A percentile compares a stretch with the other conserved stretches of the same genome.
Conservation (phyloP, 1,140 invertebrate genomes). For the Lordiphosa mommai region DNA sequence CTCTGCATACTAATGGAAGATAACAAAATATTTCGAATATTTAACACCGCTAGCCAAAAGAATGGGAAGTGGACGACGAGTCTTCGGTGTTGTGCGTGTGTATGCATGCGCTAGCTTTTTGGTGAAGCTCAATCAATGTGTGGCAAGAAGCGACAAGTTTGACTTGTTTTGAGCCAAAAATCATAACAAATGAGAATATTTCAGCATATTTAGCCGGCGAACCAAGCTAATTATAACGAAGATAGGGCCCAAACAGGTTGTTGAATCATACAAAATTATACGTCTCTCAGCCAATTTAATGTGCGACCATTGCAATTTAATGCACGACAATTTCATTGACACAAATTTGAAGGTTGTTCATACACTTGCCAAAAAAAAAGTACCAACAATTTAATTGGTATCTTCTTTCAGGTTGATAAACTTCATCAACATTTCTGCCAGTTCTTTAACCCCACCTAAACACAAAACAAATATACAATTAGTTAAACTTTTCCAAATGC, state of each 20-base stretch:
- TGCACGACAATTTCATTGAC: constrained; percentile 70
- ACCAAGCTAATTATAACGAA: constrained; percentile 53
- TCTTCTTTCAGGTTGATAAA: no score
- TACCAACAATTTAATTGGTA: no score
- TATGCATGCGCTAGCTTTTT: constrained; percentile 10
- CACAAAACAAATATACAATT: no score
- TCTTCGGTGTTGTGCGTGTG: constrained; percentile 11
- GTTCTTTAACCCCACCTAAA: no score
- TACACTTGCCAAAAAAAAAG: constrained; percentile 1
- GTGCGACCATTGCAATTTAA: constrained; percentile 52
- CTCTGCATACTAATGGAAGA: constrained; percentile 64
- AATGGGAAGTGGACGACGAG: constrained; percentile 15
- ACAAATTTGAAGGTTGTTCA: constrained; percentile 42
- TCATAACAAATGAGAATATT: constrained; percentile 9
- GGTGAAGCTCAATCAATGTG: constrained; percentile 25
- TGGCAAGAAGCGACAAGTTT: constrained; percentile 42
- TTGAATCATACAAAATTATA: constrained; percentile 38
- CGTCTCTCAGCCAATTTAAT: constrained; percentile 20
- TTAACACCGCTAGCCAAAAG: constrained; percentile 44
- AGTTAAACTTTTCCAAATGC: no score
- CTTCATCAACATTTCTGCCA: no score
- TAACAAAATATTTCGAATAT: constrained; percentile 54
- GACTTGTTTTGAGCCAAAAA: constrained; percentile 51
- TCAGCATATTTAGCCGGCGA: constrained; percentile 42
- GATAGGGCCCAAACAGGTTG: constrained; percentile 44